Base-by-base conservation (phyloP, 2,888 invertebrate species). In the Tillus elongatus region DNA sequence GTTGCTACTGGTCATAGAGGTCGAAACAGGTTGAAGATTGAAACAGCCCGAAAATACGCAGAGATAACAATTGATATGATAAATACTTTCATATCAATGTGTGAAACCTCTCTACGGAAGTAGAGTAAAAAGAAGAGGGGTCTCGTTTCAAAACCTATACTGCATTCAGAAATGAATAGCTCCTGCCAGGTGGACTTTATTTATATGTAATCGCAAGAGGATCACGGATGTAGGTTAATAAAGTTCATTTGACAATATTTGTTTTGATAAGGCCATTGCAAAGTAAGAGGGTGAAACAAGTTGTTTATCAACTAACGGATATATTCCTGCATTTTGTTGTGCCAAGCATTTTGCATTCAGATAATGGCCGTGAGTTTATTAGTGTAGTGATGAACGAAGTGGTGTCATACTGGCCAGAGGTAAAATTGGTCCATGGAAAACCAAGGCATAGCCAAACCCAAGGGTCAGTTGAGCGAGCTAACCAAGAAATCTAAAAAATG, bases 401-500 rank as follows among this genome's bases (percentile, higher is more conserved):
- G 9, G 14, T 54, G 13, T 42, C 50, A 26, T 29, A 41, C 40
- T 61, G 60, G 57, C 40, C 47, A n/a, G 52, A 42, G 10, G 8
- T 42, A 15, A 48, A 49, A 42, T 42, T 47, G 10, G 40, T 50
- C n/a, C 43, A 49, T 33, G 46, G 46, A 4, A 49, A 46, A 33
- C 44, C 47, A 26, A 30, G 40, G 9, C 45, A 49, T 35, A 39
- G 37, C 24, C 37, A 40, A 42, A 43, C 41, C 15, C 60, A 60
- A 42, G 58, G 58, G 2, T 51, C 46, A 26, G 53, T 61, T 10
- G 52, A 60, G 43, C 41, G 57, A 30, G 51, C 52, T 4, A 59
- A 59, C 35, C 56, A 58, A 43, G 60, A 59, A 40, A 49, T 62
- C 11, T 44, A 60, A 46, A 58, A 59, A 24, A 61, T 61, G 53